phyloP scores from a whole-genome alignment of 2,888 invertebrate species.

The Agonum fuliginosum region DNA sequence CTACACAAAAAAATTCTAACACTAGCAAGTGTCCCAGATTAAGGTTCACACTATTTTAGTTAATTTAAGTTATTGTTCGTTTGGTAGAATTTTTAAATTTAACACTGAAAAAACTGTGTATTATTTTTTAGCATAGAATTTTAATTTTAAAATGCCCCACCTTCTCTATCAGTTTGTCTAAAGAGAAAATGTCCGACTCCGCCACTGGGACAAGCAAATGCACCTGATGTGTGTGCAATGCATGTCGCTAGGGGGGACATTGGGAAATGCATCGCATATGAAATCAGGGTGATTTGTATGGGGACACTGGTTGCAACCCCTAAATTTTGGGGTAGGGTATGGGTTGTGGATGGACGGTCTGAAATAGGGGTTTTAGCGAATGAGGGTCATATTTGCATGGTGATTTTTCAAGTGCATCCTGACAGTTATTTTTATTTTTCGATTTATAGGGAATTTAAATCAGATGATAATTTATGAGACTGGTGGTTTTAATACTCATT shows the following conservation, averaged over 20 bases:
- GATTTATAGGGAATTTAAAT: background rate
- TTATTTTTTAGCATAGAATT: no score
- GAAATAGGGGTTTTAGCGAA: background rate
- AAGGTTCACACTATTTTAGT: no score
- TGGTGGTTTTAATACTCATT: no score
- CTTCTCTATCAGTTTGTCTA: background rate
- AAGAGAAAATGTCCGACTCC: no score
- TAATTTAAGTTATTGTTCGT: no score
- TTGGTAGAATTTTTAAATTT: no score
- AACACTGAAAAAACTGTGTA: no score
- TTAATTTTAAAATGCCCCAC: no score
- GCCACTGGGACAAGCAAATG: conserved; percentile 20
- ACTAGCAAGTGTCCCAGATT: no score
- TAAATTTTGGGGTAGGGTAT: background rate
- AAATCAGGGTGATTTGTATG: conserved; percentile 1
- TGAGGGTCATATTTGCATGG: conserved; percentile 2
- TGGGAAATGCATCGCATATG: conserved; percentile 38
- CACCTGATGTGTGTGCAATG: conserved; percentile 30
- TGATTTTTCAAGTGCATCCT: background rate
- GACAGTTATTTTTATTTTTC: background rate
- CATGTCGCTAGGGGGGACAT: background rate
- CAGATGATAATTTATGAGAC: background rate
- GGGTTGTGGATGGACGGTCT: background rate
- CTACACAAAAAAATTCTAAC: no score
- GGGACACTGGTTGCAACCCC: background rate